These are phyloP conservation scores for Podarcis lilfordi DNA, from an alignment of 2,797 vertebrate species.

Conservation along the genomic window DNA sequence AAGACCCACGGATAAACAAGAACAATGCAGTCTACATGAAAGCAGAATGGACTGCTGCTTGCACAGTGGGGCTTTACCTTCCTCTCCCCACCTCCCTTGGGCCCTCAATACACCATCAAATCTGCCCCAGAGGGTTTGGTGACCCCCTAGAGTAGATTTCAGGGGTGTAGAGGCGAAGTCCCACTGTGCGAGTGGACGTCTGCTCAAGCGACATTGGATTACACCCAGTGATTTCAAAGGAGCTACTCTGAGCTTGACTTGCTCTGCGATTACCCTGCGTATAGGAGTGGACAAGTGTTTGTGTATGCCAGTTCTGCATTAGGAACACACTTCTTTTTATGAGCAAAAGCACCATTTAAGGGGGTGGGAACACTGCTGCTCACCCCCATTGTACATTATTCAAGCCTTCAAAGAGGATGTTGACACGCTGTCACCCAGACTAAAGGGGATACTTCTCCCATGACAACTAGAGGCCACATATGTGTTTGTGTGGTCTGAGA, in stretches of 20 bases:
- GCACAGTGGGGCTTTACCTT: no score
- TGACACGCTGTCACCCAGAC: constrained; percentile 57
- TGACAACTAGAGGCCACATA: constrained; percentile 49
- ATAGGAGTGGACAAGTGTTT: constrained; percentile 25
- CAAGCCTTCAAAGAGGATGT: constrained; percentile 67
- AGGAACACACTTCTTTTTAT: constrained; percentile 40
- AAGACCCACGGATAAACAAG: no score
- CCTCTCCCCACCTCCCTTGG: no score
- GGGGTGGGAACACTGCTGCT: constrained; percentile 58
- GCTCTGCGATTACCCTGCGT: not conserved
- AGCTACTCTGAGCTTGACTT: not conserved
- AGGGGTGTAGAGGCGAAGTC: no score
- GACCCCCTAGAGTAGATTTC: no score
- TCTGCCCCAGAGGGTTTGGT: no score
- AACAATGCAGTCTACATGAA: no score
- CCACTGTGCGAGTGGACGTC: no score
- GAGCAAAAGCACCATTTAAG: constrained; percentile 52
- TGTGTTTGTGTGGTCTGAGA: constrained; percentile 18
- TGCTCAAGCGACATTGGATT: no score
- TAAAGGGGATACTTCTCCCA: constrained; percentile 58
- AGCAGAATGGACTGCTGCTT: no score
- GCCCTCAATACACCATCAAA: no score
- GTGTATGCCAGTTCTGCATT: constrained; percentile 10
- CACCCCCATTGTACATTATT: constrained; percentile 58
- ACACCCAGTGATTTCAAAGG: not conserved